Conservation (phyloP, 2,113 vertebrate species). For the Petrocephalus zakoni region DNA sequence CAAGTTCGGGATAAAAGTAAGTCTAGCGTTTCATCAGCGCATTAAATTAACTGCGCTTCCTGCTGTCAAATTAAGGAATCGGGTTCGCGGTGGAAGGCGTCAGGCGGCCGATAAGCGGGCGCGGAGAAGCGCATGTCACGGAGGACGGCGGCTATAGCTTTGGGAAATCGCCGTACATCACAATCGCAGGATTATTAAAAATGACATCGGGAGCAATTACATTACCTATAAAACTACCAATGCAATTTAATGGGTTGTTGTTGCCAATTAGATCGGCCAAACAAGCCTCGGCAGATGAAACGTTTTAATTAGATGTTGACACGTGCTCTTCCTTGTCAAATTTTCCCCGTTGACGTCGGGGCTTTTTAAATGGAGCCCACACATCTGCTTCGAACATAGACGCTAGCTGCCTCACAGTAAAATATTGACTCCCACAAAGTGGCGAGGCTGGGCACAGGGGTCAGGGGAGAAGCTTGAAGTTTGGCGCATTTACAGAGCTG, state of each 20-base stretch:
- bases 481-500: neutral
- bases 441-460: neutral
- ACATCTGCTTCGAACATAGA: neutral
- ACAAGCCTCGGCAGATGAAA: conserved; percentile 19
- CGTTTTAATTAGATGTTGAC: conserved; percentile 27
- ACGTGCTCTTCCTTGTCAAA: neutral
- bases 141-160: neutral
- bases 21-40: neutral
- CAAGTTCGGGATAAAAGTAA: neutral
- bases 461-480: neutral
- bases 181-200: conserved; percentile 13
- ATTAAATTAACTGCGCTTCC: neutral
- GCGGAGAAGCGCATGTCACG: neutral
- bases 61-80: conserved; percentile 18
- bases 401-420: neutral
- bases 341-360: neutral
- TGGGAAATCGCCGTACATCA: neutral
- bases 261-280: conserved; percentile 30
- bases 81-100: neutral
- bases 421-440: neutral
- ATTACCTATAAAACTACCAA: conserved; percentile 17
- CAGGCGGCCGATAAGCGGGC: neutral
- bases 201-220: conserved; percentile 28
- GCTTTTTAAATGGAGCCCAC: neutral
- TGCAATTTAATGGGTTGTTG: conserved; percentile 24